Conservation (phyloP, 2,888 invertebrate species). For the Drosophila picticornis region DNA sequence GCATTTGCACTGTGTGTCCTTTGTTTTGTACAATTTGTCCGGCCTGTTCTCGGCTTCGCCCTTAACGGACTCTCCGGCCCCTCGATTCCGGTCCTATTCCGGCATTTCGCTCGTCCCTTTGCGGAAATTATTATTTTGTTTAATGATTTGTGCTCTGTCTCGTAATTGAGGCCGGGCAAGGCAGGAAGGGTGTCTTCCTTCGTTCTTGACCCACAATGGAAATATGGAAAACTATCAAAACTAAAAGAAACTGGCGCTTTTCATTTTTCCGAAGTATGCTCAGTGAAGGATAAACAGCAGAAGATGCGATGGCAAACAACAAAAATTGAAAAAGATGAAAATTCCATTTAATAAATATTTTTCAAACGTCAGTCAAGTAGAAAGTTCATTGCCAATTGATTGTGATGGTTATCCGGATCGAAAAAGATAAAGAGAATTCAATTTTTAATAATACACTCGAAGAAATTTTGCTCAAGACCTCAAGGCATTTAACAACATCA, state of each 20-base stretch:
- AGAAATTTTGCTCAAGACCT: slow-evolving; percentile 8
- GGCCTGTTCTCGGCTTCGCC: slow-evolving; percentile 23
- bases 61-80: slow-evolving; percentile 26
- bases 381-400: slow-evolving; percentile 75
- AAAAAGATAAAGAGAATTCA: slow-evolving; percentile 21
- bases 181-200: slow-evolving; percentile 16
- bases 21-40: slow-evolving; percentile 65
- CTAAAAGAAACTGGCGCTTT: slow-evolving; percentile 41
- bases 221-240: slow-evolving; percentile 69
- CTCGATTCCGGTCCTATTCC: slow-evolving; percentile 56
- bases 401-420: slow-evolving; percentile 30
- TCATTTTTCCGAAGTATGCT: slow-evolving; percentile 25
- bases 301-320: slow-evolving; percentile 14
- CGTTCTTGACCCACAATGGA: slow-evolving; percentile 69
- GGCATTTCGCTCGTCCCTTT: slow-evolving; percentile 54
- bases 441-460: slow-evolving; percentile 30
- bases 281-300: slow-evolving; percentile 53
- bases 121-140: slow-evolving; percentile 82
- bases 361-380: slow-evolving; percentile 42
- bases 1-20: slow-evolving; percentile 41
- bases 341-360: slow-evolving; percentile 46
- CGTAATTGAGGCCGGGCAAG: slow-evolving; percentile 67
- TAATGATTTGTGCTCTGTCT: slow-evolving; percentile 81
- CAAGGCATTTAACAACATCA: slow-evolving; percentile 25
- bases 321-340: slow-evolving; percentile 21